Percentiles rank a stretch among this genome's conserved stretches.
Evolutionary conservation across 2,888 invertebrate species (phyloP).

Genomic region (Diarsia brunnea): DNA sequence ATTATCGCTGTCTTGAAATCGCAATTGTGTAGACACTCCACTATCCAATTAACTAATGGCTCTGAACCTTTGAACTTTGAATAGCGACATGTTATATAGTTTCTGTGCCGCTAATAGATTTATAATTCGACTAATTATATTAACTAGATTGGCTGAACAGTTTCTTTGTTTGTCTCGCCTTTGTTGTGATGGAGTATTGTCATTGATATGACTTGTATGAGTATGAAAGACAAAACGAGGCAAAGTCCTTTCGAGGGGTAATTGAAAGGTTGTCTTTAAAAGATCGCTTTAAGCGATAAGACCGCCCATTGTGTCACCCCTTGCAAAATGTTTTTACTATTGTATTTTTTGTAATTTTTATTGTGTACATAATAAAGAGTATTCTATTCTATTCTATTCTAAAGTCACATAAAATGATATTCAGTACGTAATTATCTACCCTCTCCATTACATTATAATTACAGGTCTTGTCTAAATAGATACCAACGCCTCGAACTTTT

Average conservation of each 20-base stretch:
- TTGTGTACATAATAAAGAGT: too few relatives aligned
- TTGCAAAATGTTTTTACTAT: too few relatives aligned
- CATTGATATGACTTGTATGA: conserved; percentile 28
- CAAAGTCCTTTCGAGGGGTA: conserved; percentile 10
- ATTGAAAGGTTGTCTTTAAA: too few relatives aligned
- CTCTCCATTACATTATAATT: background rate
- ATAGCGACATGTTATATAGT: conserved; percentile 21
- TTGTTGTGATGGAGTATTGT: conserved; percentile 16
- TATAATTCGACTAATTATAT: conserved; percentile 31
- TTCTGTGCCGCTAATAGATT: conserved; percentile 18
- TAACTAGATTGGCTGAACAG: conserved; percentile 3
- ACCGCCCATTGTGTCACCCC: too few relatives aligned
- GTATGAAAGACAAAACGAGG: background rate
- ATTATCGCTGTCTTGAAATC: conserved; percentile 66
- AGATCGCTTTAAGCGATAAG: too few relatives aligned
- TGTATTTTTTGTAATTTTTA: too few relatives aligned
- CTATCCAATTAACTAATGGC: conserved; percentile 65
- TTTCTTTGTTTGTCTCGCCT: conserved; percentile 15
- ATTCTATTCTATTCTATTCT: too few relatives aligned
- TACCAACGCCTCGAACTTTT: conserved; percentile 23
- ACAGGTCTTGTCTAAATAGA: conserved; percentile 9
- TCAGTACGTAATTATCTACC: background rate
- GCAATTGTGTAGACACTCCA: conserved; percentile 51
- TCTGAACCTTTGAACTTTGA: conserved; percentile 23
- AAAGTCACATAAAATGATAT: conserved; percentile 1